A percentile compares a stretch with the other conserved stretches of the same genome.
Conservation (phyloP, 1,140 invertebrate species). For the Hyphantria cunea region DNA sequence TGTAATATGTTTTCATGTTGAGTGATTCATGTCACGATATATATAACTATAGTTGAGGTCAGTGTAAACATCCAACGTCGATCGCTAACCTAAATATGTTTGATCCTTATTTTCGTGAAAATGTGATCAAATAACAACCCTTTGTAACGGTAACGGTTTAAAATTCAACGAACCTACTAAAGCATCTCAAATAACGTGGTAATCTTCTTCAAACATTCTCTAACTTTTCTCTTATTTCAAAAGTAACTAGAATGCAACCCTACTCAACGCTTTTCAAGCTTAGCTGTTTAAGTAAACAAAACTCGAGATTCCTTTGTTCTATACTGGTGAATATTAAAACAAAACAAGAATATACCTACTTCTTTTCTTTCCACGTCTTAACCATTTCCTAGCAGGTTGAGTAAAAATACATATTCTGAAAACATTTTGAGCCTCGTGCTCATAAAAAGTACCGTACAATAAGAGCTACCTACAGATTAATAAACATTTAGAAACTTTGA, state of each 20-base stretch:
- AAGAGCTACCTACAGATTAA: background rate
- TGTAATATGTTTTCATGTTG: too few species aligned
- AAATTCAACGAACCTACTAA: background rate
- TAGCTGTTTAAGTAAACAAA: background rate
- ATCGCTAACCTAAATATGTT: too few species aligned
- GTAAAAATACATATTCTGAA: slow-evolving; percentile 16
- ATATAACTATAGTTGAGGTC: too few species aligned
- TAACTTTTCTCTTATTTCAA: background rate
- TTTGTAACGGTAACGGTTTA: background rate
- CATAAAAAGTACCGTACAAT: slow-evolving; percentile 10
- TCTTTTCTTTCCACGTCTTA: slow-evolving; percentile 11
- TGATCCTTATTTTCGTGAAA: too few species aligned
- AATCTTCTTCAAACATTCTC: background rate
- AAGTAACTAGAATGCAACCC: background rate
- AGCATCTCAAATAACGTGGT: background rate
- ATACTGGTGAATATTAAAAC: slow-evolving; percentile 6
- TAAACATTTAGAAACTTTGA: background rate
- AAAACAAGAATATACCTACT: slow-evolving; percentile 13
- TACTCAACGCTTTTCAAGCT: background rate
- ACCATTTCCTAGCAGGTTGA: slow-evolving; percentile 22
- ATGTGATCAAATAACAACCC: too few species aligned
- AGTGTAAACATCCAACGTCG: too few species aligned
- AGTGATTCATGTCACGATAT: too few species aligned
- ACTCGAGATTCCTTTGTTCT: background rate
- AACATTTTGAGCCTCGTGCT: slow-evolving; percentile 12